These are phyloP conservation scores for Ruditapes philippinarum DNA, from an alignment of 1,140 invertebrate species.

Conservation along the genomic window DNA sequence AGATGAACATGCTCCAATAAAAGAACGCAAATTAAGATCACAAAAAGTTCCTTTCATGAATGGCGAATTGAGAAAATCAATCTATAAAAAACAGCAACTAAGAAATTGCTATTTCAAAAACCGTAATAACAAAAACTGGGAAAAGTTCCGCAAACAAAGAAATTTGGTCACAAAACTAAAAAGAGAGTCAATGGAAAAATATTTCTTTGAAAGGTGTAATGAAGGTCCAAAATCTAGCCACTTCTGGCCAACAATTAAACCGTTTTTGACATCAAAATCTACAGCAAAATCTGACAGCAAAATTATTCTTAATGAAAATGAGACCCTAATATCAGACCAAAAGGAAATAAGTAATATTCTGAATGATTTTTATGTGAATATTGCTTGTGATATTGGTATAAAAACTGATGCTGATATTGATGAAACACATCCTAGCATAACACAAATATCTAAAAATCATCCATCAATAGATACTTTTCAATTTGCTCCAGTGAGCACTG, in stretches of 20 bases:
- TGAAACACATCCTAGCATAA: no score
- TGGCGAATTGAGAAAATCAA: no score
- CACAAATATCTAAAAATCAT: not conserved
- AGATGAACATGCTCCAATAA: no score
- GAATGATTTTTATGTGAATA: conserved; percentile 44
- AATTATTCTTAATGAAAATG: conserved; percentile 49
- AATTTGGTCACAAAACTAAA: no score
- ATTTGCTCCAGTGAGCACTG: not conserved
- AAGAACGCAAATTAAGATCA: no score
- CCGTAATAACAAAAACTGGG: no score
- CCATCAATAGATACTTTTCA: not conserved
- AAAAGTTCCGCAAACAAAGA: not conserved
- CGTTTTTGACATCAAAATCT: not conserved
- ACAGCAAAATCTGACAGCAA: not conserved
- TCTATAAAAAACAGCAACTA: no score
- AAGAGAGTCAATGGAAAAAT: conserved; percentile 24
- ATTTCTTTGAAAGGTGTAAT: conserved; percentile 9
- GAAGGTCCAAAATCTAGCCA: no score
- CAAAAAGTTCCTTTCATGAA: no score
- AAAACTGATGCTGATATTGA: conserved; percentile 12
- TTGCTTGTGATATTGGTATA: conserved; percentile 25
- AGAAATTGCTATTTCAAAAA: no score
- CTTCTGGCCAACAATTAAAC: no score
- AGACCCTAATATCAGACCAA: conserved; percentile 50
- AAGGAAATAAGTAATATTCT: conserved; percentile 1